Percentiles rank a stretch among this genome's conserved stretches.
Conservation (phyloP, 30 jellyfish, hydroid and myxozoan genomes). For the Aurelia sp. region DNA sequence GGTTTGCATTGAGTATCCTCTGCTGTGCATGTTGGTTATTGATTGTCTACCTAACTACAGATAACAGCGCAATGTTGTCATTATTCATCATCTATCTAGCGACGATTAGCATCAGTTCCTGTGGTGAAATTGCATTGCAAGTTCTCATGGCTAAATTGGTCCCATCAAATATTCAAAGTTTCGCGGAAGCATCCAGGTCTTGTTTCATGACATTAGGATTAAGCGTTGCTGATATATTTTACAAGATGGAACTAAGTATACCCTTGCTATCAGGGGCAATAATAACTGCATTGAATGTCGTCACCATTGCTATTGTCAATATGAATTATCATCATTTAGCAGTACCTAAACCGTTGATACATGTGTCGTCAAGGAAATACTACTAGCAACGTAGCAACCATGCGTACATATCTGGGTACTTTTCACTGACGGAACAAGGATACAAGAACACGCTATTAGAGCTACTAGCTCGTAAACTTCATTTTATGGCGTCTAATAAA, state of each 20-base stretch:
- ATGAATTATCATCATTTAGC: slow-evolving; percentile 52
- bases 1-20: slow-evolving; percentile 36
- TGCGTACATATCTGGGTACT: no score
- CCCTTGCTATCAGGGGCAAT: slow-evolving; percentile 34
- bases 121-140: slow-evolving; percentile 37
- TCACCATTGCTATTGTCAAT: slow-evolving; percentile 41
- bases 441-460: no score
- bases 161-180: slow-evolving; percentile 33
- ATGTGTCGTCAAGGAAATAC: slow-evolving; percentile 33
- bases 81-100: slow-evolving; percentile 39
- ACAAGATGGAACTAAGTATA: slow-evolving; percentile 27
- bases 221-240: slow-evolving; percentile 35
- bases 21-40: slow-evolving; percentile 41
- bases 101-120: slow-evolving; percentile 37
- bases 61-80: slow-evolving; percentile 30
- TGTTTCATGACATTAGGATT: slow-evolving; percentile 5
- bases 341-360: slow-evolving; percentile 36
- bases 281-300: slow-evolving; percentile 30
- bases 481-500: no score
- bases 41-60: slow-evolving; percentile 1
- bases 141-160: slow-evolving; percentile 48
- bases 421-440: no score
- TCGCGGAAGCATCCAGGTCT: slow-evolving; percentile 34
- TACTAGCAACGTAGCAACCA: not conserved
- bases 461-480: no score